phyloP scores from a whole-genome alignment of 2,888 invertebrate genomes.

The Scaptomyza reducta region DNA sequence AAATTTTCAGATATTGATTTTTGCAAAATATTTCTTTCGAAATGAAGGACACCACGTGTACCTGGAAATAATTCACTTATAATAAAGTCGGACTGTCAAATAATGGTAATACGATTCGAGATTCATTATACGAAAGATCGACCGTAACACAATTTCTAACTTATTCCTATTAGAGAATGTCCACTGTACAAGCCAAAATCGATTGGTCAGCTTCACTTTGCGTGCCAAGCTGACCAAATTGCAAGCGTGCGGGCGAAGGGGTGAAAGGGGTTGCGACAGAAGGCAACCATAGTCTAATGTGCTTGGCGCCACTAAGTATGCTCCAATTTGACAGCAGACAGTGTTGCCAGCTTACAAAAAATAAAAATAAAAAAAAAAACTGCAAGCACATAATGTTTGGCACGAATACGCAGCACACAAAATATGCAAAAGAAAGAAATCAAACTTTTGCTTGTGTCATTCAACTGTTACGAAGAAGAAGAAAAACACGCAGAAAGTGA shows the following conservation, averaged over 20 bases:
- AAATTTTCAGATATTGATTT: too few species aligned
- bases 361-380: background rate
- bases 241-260: too few species aligned
- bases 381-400: conserved; percentile 1
- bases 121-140: too few species aligned
- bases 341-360: background rate
- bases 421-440: conserved; percentile 1
- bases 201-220: conserved; percentile 52
- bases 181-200: conserved; percentile 33
- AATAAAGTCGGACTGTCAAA: too few species aligned
- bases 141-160: too few species aligned
- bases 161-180: background rate
- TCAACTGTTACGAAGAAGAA: conserved; percentile 15
- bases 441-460: conserved; percentile 15
- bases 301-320: conserved; percentile 39
- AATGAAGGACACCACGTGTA: too few species aligned
- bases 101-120: too few species aligned
- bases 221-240: conserved; percentile 27
- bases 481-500: background rate
- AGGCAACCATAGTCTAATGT: background rate
- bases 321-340: conserved; percentile 5
- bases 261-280: too few species aligned
- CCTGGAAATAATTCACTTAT: too few species aligned
- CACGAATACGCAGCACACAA: background rate
- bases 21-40: too few species aligned